These are phyloP conservation scores for Serranus cabrilla DNA, from an alignment of 2,797 vertebrate species.

Conservation along the genomic window DNA sequence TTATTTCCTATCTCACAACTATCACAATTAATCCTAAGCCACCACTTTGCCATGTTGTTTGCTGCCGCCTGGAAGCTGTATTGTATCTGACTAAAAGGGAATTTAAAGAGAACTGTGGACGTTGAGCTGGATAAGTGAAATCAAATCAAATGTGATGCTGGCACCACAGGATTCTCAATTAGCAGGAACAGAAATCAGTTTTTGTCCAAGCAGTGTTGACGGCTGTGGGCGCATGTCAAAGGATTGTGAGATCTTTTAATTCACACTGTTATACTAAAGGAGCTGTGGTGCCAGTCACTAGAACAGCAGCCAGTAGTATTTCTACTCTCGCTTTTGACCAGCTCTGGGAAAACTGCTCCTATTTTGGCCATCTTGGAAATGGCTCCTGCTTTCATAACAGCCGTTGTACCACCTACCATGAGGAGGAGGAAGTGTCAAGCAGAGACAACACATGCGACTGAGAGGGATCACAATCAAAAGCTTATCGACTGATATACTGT, in stretches of 20 bases:
- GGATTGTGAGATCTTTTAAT: slow-evolving; percentile 3
- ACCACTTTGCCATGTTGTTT: slow-evolving; percentile 3
- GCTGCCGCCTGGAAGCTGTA: background rate
- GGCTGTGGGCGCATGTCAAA: slow-evolving; percentile 4
- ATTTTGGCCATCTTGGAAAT: slow-evolving; percentile 62
- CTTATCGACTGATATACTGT: slow-evolving; percentile 24
- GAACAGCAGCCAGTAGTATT: slow-evolving; percentile 27
- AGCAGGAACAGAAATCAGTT: background rate
- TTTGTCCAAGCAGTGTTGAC: slow-evolving; percentile 3
- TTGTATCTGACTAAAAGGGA: background rate
- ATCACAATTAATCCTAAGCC: slow-evolving; percentile 16
- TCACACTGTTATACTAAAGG: slow-evolving; percentile 13
- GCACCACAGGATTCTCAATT: slow-evolving; percentile 2
- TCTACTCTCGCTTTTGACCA: slow-evolving; percentile 40
- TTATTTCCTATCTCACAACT: slow-evolving; percentile 13
- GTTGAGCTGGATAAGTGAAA: background rate
- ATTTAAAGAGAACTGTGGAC: background rate
- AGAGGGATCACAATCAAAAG: slow-evolving; percentile 59
- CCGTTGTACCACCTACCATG: slow-evolving; percentile 71
- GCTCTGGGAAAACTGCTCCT: slow-evolving; percentile 35
- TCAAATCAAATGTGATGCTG: slow-evolving; percentile 8
- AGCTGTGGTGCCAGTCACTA: slow-evolving; percentile 1
- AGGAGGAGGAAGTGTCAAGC: slow-evolving; percentile 82
- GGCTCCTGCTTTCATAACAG: slow-evolving; percentile 76
- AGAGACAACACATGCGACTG: slow-evolving; percentile 80